Evolutionary conservation across 2,797 vertebrate genomes (phyloP).

Genomic region (Steatocranus sp.): DNA sequence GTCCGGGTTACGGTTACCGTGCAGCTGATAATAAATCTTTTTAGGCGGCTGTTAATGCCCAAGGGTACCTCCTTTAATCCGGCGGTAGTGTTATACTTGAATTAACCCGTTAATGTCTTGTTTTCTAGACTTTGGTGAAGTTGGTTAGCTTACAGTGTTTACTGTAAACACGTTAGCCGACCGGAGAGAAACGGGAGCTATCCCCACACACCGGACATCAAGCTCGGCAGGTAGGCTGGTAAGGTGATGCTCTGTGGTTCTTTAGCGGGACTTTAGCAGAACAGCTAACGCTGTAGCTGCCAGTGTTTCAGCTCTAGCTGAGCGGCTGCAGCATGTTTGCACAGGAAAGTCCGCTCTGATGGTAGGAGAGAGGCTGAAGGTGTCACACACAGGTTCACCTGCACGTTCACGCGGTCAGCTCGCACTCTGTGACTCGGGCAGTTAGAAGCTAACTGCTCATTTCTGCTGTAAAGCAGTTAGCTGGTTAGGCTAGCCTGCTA

Average conservation of each 20-base stretch:
- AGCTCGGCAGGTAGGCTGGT: not conserved
- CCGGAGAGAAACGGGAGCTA: not conserved
- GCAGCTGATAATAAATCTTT: accelerated
- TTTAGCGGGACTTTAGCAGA: not conserved
- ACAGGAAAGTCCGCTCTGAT: not conserved
- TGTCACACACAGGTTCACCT: not conserved
- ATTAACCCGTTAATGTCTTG: not conserved
- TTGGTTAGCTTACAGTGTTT: not conserved
- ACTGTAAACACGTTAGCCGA: not conserved
- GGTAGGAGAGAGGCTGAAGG: not conserved
- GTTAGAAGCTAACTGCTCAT: not conserved
- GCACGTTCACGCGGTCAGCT: not conserved
- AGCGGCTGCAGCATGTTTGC: not conserved
- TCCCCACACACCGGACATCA: accelerated
- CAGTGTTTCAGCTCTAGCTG: not conserved
- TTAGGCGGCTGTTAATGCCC: accelerated
- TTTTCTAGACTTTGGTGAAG: not conserved
- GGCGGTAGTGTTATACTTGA: accelerated
- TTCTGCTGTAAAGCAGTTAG: not conserved
- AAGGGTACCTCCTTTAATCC: not conserved
- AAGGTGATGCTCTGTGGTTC: not conserved
- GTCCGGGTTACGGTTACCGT: accelerated
- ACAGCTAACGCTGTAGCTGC: not conserved
- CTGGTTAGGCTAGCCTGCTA: not conserved
- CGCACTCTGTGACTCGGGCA: not conserved